Evolutionary conservation across 2,888 invertebrate genomes (phyloP), one percentile per base, ranked within the genome.

Genomic region (Hypolimnas misippus): DNA sequence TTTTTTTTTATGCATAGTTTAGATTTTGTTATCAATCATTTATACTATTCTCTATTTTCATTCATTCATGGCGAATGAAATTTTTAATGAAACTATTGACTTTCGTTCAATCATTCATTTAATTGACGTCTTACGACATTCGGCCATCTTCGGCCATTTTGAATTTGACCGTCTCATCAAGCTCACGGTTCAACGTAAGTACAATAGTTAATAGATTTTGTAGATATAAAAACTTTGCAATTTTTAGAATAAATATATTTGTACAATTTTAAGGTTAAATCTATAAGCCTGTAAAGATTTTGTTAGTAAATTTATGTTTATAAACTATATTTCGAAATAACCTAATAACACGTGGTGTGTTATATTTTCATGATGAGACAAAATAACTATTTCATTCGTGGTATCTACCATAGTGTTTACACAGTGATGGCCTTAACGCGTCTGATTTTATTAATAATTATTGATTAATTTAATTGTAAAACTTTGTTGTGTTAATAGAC

Each of bases 131-230:
- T 0, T 6, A 42, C 12, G 10, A 4, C 10, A 7, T 1, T 6
- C 31, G 8, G 38, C 10, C 52, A 12, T 16, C 7, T 21, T 79
- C 88, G 79, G 82, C 89, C 90, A 91, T 91, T 91, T 91, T 89
- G 84, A 82, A 80, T 79, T 87, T 82, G 85, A 86, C 84, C 87
- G 83, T 87, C 82, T 82, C 63, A 70, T 77, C 73, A 73, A 79
- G 78, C 82, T 81, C 83, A 89, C 86, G 78, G 83, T 84, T 88
- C 89, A 84, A 89, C 90, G 91, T 91, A 86, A 91, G 91, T 89
- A 17, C 8, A 33, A 8, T 1, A 33, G 7, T 33, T 7, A 0
- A 1, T 35, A 3, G 8, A 8, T 7, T 42, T 42, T 3, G 4
- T 10, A 42, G 0, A 8, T 8, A 0, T 19, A 14, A 40, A 40